Evolutionary conservation across 2,888 invertebrate species (phyloP).

Genomic region (Habrosyne pyritoides): DNA sequence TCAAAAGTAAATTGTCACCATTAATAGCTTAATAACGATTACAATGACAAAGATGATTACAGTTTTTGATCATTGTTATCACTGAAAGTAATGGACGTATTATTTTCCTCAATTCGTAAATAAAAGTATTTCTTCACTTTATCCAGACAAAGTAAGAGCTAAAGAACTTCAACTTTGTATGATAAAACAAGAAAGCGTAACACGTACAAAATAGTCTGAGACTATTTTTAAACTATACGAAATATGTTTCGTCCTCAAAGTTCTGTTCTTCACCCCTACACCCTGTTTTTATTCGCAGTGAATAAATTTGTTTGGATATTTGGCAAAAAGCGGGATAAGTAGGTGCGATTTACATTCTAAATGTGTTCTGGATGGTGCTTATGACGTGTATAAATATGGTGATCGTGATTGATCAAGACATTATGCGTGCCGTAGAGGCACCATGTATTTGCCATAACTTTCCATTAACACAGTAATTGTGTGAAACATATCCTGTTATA

Average conservation of each 20-base stretch:
- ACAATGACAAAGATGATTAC: too few species aligned
- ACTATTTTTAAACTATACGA: conserved; percentile 1
- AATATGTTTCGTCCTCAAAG: neutral
- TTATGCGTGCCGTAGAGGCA: conserved; percentile 20
- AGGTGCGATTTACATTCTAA: conserved; percentile 69
- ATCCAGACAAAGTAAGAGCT: neutral
- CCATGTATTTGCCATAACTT: neutral
- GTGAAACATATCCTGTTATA: too few species aligned
- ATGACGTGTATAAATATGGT: conserved; percentile 49
- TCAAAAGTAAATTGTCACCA: too few species aligned
- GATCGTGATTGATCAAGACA: conserved; percentile 52
- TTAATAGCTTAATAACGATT: too few species aligned
- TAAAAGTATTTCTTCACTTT: neutral
- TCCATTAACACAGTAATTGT: neutral
- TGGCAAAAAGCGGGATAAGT: conserved; percentile 73
- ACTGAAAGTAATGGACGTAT: too few species aligned
- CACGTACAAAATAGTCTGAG: neutral
- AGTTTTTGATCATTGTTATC: too few species aligned
- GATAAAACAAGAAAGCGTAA: neutral
- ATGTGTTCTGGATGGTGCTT: conserved; percentile 47
- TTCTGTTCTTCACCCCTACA: neutral
- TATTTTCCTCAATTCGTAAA: too few species aligned
- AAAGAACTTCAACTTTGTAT: neutral
- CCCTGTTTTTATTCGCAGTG: conserved; percentile 30
- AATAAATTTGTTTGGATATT: conserved; percentile 75